These are phyloP conservation scores for Patiria pectinifera DNA, from an alignment of 53 echinoderm and acorn worm genomes.

Conservation along the genomic window DNA sequence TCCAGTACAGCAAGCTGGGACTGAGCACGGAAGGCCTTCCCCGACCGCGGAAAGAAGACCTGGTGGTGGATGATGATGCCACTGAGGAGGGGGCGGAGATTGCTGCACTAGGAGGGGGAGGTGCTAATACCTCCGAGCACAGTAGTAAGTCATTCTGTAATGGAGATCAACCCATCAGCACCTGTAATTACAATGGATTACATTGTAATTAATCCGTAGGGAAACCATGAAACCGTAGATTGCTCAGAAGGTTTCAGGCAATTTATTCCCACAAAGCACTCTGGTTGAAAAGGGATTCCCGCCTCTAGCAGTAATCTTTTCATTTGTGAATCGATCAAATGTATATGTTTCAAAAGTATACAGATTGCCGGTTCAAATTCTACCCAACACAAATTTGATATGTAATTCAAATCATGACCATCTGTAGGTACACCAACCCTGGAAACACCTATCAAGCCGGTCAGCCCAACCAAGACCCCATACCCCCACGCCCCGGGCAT, in stretches of 20 bases:
- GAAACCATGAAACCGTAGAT: too few species aligned
- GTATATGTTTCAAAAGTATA: too few species aligned
- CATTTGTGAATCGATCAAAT: too few species aligned
- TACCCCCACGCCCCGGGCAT: constrained; percentile 79
- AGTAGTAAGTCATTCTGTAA: constrained; percentile 47
- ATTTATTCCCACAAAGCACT: too few species aligned
- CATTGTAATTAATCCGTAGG: too few species aligned
- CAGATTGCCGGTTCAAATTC: too few species aligned
- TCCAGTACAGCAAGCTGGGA: constrained; percentile 94
- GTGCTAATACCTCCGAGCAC: constrained; percentile 19
- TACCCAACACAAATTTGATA: neutral
- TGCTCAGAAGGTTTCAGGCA: too few species aligned
- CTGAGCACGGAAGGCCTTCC: constrained; percentile 88
- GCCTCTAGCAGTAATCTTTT: too few species aligned
- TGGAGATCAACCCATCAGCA: neutral
- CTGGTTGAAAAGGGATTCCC: too few species aligned
- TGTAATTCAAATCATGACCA: neutral
- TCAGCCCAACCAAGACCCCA: constrained; percentile 84
- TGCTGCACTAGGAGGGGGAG: constrained; percentile 18
- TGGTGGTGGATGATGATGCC: constrained; percentile 82
- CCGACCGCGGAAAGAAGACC: constrained; percentile 86
- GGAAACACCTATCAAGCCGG: constrained; percentile 59
- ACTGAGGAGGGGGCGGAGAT: constrained; percentile 65
- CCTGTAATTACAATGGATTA: too few species aligned
- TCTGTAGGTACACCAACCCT: constrained; percentile 57